Evolutionary conservation across 2,888 invertebrate genomes (phyloP), one percentile per base, ranked within the genome.

Genomic region (Malacosoma neustria): DNA sequence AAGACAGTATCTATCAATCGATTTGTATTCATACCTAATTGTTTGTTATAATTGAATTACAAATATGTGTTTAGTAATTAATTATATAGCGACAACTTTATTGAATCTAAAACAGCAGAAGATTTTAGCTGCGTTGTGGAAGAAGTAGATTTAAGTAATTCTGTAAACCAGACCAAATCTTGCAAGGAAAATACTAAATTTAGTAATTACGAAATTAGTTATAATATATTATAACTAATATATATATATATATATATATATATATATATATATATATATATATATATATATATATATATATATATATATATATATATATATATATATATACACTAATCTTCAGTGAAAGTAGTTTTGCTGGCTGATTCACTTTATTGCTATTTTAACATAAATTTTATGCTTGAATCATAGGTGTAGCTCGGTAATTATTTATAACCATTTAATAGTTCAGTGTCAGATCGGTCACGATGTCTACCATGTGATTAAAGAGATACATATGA

Each of bases 361-460:
- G 2, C 22, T 22, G 0, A 22, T 5, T 5, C 22, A 4, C 22
- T 9, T 22, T 22, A 22, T 22, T 22, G 22, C 5, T 22, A 22
- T 22, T 22, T 9, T 14, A 32, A 11, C 13, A 13, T 6, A 32
- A 6, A 7, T 22, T 29, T 14, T 34, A 22, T 12, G 34, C 6
- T 34, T 29, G 9, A 22, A 34, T 34, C 34, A 34, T 9, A 22
- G 22, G 22, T 22, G 7, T 22, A 22, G 22, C 5, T 22, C 22
- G 9, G 6, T 22, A 22, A 22, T 22, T 22, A 22, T 22, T 39
- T 42, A 40, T 37, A 40, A 38, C 34, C 48, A 39, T 42, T 38
- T 40, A 45, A 38, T 54, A 50, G 53, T 43, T 63, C 65, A 67
- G 64, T 65, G 70, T 57, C 67, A 58, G 49, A 48, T 35, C 35